These are phyloP conservation scores for Netelia inedita DNA, from an alignment of 2,888 invertebrate species.

Conservation along the genomic window DNA sequence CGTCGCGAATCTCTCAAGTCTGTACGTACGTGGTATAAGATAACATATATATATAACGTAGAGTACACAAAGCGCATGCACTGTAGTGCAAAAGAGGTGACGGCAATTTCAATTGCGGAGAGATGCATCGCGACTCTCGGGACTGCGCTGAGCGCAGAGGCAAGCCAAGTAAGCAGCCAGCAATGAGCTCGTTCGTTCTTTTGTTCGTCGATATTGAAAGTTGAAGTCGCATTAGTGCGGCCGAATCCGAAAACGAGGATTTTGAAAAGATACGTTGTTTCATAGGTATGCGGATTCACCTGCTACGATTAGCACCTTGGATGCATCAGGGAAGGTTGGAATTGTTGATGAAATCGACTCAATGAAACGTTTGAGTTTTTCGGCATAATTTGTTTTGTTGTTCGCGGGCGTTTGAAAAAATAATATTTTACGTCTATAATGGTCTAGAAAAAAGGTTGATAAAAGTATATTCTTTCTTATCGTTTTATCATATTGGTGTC, in stretches of 20 bases:
- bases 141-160: conserved; percentile 57
- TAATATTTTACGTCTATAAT: no score
- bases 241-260: not conserved
- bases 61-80: not conserved
- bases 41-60: conserved; percentile 2
- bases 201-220: conserved; percentile 38
- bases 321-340: not conserved
- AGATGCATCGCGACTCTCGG: conserved; percentile 73
- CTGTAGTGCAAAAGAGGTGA: conserved; percentile 62
- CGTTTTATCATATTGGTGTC: no score
- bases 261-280: not conserved
- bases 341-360: not conserved
- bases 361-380: not conserved
- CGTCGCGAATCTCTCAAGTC: conserved; percentile 66
- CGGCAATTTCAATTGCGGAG: conserved; percentile 77
- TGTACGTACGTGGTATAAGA: conserved; percentile 3
- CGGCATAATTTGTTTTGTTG: not conserved
- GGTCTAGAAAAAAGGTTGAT: no score
- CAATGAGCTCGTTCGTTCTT: conserved; percentile 11
- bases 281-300: not conserved
- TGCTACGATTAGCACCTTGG: not conserved
- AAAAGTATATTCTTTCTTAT: no score
- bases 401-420: not conserved
- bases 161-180: not conserved
- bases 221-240: conserved; percentile 51